A percentile compares a stretch with the other conserved stretches of the same genome.
Conservation (phyloP, 2,797 vertebrate genomes). For the Hydrocynus forskahlii region DNA sequence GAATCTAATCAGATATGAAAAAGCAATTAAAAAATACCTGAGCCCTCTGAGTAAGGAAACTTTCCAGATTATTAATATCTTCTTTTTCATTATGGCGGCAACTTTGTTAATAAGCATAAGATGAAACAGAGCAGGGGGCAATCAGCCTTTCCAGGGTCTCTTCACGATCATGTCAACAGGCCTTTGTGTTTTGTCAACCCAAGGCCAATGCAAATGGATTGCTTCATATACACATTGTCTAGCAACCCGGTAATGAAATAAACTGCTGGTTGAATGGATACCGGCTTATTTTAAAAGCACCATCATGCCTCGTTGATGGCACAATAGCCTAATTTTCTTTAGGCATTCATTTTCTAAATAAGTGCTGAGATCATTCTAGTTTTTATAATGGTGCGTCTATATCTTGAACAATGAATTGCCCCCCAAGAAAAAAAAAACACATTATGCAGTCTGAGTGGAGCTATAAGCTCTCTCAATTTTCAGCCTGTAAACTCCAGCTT, state of each 20-base stretch:
- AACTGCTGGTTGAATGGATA: background rate
- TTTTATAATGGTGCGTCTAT: slow-evolving; percentile 30
- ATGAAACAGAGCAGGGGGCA: slow-evolving; percentile 6
- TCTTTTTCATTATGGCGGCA: slow-evolving; percentile 36
- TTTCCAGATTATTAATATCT: slow-evolving; percentile 44
- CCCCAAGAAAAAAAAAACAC: slow-evolving; percentile 21
- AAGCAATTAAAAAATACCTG: slow-evolving; percentile 50
- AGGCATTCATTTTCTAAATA: slow-evolving; percentile 40
- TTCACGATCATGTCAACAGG: background rate
- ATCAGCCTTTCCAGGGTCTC: slow-evolving; percentile 2
- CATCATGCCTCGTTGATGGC: slow-evolving; percentile 22
- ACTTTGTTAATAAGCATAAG: slow-evolving; percentile 25
- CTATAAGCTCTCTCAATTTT: slow-evolving; percentile 36
- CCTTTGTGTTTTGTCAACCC: slow-evolving; percentile 3
- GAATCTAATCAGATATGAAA: slow-evolving; percentile 55
- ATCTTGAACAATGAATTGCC: slow-evolving; percentile 9
- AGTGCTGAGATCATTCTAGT: slow-evolving; percentile 28
- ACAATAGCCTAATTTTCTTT: slow-evolving; percentile 17
- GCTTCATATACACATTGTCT: slow-evolving; percentile 16
- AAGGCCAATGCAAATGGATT: background rate
- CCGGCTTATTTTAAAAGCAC: slow-evolving; percentile 17
- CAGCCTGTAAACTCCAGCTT: slow-evolving; percentile 26
- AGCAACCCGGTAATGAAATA: slow-evolving; percentile 18
- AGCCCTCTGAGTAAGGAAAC: slow-evolving; percentile 34
- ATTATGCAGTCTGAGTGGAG: slow-evolving; percentile 22